Evolutionary conservation across 2,113 vertebrate genomes (phyloP), one percentile per base, ranked within the genome.

Genomic region (Odocoileus virginianus): DNA sequence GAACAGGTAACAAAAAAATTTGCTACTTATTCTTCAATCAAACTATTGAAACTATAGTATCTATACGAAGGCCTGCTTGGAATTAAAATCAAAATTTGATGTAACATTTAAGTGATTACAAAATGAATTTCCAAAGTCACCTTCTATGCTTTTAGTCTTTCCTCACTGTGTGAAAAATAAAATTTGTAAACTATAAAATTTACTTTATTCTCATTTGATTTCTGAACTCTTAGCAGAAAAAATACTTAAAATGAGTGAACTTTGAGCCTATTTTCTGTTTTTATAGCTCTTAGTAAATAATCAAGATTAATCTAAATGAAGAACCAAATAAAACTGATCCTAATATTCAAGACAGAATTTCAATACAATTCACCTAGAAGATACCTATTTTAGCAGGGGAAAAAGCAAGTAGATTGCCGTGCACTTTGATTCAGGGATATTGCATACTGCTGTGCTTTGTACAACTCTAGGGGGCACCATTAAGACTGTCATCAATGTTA

Each of bases 1-100:
- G 21, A 97, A 88, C 7, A 71, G 55, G 28, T 92, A 36, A 97
- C 96, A 78, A 93, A 96, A 98, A 33, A 3, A 83, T 7, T n/a
- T 95, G 15, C 23, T 94, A 81, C 61, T 40, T 87, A 50, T 40
- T 61, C 36, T 97, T n/a, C 87, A 92, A 36, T 40, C 83, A 91
- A 95, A 94, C 19, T 90, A 76, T 7, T 76, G 71, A 76, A 57
- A 95, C 23, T 50, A 52, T 14, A 5, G 5, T 25, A 58, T 95
- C 45, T 86, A 30, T 30, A 21, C 78, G 36, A 54, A 87, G 58
- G 95, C 36, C 25, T 88, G 52, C 28, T 94, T 33, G 9, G 67
- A 92, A 89, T 58, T 52, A n/a, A 97, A 79, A 87, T 61, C 89
- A 61, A 82, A 91, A 67, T 55, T 85, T 89, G n/a, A 64, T 67